These are phyloP conservation scores for Chymomyza caudatula DNA, from an alignment of 2,888 invertebrate species.

Conservation along the genomic window DNA sequence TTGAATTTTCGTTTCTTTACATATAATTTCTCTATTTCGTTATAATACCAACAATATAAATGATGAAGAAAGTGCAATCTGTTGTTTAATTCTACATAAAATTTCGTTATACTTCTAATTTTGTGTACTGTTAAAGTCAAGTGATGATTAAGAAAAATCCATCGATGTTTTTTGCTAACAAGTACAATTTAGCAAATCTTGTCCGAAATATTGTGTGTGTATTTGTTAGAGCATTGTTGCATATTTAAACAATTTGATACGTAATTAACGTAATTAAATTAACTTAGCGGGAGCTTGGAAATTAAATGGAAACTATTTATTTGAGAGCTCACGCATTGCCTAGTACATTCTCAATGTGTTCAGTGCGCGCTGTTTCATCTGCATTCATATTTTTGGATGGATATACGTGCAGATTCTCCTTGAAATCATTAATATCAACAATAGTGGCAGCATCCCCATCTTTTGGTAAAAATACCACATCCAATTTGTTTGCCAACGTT, in stretches of 20 bases:
- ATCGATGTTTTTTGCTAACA: no score
- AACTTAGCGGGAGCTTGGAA: background rate
- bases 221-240: no score
- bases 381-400: slow-evolving; percentile 63
- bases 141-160: no score
- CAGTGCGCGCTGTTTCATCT: slow-evolving; percentile 26
- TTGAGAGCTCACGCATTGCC: slow-evolving; percentile 31
- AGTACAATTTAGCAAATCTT: no score
- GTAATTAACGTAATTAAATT: background rate
- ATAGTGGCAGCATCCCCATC: slow-evolving; percentile 70
- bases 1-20: background rate
- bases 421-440: slow-evolving; percentile 70
- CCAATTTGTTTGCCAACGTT: slow-evolving; percentile 62
- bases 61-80: background rate
- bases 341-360: slow-evolving; percentile 28
- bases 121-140: no score
- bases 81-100: background rate
- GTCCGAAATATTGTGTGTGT: no score
- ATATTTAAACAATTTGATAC: background rate
- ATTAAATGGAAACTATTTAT: background rate
- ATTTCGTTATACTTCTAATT: background rate
- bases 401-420: slow-evolving; percentile 68
- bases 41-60: background rate
- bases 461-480: slow-evolving; percentile 62
- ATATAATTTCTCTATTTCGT: background rate